Conservation (phyloP, 2,797 vertebrate species). For the Pseudochaenichthys georgianus region DNA sequence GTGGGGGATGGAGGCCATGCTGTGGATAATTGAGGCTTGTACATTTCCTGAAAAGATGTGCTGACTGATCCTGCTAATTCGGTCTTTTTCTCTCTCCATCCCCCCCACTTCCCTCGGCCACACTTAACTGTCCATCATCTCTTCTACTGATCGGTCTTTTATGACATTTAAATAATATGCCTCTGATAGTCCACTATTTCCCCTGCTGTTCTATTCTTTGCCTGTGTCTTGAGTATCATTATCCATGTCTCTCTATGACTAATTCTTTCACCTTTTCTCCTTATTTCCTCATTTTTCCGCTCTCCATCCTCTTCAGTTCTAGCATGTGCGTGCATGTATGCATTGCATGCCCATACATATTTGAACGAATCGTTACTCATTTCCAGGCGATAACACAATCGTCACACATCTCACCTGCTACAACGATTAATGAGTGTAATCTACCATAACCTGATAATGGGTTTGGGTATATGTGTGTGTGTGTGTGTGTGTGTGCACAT, state of each 20-base stretch:
- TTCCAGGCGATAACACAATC: conserved; percentile 74
- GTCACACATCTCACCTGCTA: conserved; percentile 78
- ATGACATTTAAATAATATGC: conserved; percentile 65
- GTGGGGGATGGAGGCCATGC: conserved; percentile 51
- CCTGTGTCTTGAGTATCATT: conserved; percentile 55
- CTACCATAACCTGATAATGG: conserved; percentile 78
- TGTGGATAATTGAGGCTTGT: conserved; percentile 74
- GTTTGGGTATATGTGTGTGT: conserved; percentile 25
- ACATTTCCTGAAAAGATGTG: conserved; percentile 62
- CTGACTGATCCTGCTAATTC: conserved; percentile 61
- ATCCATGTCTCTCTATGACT: conserved; percentile 38
- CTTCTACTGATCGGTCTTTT: conserved; percentile 58
- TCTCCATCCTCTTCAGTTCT: conserved; percentile 23
- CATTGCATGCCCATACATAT: conserved; percentile 48
- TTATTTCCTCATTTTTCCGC: conserved; percentile 43
- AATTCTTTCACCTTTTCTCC: conserved; percentile 52
- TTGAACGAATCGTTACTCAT: conserved; percentile 69
- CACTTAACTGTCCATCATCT: conserved; percentile 66
- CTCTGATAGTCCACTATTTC: conserved; percentile 42
- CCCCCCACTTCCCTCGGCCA: conserved; percentile 37
- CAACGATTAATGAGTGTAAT: conserved; percentile 78
- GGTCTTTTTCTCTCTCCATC: conserved; percentile 43
- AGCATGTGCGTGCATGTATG: not conserved
- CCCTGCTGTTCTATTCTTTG: conserved; percentile 51
- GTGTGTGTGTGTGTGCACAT: not conserved